Evolutionary conservation across 2,888 invertebrate genomes (phyloP).

Genomic region (Lingula anatina): DNA sequence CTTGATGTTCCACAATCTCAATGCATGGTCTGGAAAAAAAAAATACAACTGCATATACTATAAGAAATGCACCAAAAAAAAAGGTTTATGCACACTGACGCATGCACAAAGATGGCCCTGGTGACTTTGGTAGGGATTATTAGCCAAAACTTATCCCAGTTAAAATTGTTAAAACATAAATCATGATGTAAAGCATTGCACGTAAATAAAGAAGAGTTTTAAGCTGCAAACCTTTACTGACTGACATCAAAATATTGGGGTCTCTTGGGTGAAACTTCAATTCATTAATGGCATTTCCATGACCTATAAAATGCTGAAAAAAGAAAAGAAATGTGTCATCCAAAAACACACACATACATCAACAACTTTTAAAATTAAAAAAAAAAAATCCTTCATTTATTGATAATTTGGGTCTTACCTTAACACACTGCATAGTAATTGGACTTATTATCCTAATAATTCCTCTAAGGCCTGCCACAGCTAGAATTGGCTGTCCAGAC

Average conservation of each 20-base stretch:
- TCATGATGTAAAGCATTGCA: background rate
- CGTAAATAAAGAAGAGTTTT: too few relatives aligned
- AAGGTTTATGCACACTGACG: too few relatives aligned
- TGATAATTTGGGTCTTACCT: constrained; percentile 61
- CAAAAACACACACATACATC: too few relatives aligned
- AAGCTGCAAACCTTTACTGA: constrained; percentile 85
- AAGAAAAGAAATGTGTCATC: background rate
- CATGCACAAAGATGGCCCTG: too few relatives aligned
- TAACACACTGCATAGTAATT: constrained; percentile 74
- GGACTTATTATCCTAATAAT: constrained; percentile 85
- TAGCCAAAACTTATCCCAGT: too few relatives aligned
- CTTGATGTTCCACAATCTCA: constrained; percentile 84
- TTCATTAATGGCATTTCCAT: constrained; percentile 86
- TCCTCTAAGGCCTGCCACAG: constrained; percentile 87
- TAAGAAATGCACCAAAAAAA: too few relatives aligned
- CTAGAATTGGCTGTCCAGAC: constrained; percentile 69
- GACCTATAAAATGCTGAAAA: constrained; percentile 58
- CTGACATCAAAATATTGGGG: constrained; percentile 81
- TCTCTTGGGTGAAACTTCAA: constrained; percentile 88
- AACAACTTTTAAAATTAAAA: too few relatives aligned
- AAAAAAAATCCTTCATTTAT: constrained; percentile 55
- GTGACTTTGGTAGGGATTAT: too few relatives aligned
- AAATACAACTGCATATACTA: too few relatives aligned
- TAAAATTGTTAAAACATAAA: background rate
- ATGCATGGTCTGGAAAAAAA: constrained; percentile 48